These are phyloP conservation scores for Sogatella furcifera DNA, from an alignment of 1,140 invertebrate genomes.

Conservation along the genomic window DNA sequence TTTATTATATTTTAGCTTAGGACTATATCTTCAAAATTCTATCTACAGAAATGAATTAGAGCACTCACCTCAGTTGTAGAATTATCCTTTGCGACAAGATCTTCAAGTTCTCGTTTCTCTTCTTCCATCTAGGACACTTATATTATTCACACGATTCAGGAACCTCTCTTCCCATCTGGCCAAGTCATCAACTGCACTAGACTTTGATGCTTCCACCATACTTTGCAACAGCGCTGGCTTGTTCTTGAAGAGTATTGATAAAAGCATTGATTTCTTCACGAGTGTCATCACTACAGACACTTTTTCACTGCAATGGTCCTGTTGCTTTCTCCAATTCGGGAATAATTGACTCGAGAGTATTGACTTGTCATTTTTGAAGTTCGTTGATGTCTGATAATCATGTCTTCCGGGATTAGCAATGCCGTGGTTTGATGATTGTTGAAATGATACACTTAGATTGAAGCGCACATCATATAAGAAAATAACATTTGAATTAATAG, in stretches of 20 bases:
- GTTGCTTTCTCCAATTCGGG: background rate
- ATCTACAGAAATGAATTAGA: no score
- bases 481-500: no score
- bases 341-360: conserved; percentile 44
- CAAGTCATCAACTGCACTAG: conserved; percentile 41
- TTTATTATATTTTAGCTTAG: no score
- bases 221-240: conserved; percentile 7
- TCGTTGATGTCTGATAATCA: conserved; percentile 20
- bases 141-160: conserved; percentile 41
- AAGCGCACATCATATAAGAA: conserved; percentile 34
- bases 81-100: conserved; percentile 42
- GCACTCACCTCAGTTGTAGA: conserved; percentile 28
- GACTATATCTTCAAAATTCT: no score
- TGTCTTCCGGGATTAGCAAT: conserved; percentile 12
- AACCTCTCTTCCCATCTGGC: conserved; percentile 61
- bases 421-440: conserved; percentile 11
- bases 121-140: conserved; percentile 40
- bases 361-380: conserved; percentile 41
- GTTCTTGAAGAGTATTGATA: conserved; percentile 10
- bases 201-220: conserved; percentile 13
- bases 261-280: conserved; percentile 7
- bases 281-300: background rate
- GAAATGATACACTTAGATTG: conserved; percentile 26
- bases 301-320: background rate
- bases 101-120: conserved; percentile 41